Percentiles rank a stretch among this genome's conserved stretches.
Evolutionary conservation across 2,113 vertebrate genomes (phyloP).

Genomic region (Psittacula cyanocephala): DNA sequence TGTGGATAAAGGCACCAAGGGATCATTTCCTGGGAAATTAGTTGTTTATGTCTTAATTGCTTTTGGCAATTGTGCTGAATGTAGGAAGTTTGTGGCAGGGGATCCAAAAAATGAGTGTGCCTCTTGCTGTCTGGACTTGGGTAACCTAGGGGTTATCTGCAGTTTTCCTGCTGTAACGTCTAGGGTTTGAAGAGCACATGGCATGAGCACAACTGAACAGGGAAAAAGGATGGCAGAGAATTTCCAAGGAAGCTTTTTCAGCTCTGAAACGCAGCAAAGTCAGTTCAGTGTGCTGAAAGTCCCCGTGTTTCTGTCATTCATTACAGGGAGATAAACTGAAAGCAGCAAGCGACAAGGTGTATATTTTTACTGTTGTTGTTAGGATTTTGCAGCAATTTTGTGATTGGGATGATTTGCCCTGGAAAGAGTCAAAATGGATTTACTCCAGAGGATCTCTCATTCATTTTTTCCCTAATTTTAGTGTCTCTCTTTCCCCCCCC

Average conservation of each 20-base stretch:
- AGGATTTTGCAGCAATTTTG: neutral
- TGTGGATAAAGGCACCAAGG: neutral
- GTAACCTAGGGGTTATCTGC: neutral
- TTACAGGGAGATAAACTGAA: neutral
- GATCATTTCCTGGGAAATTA: neutral
- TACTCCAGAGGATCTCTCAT: neutral
- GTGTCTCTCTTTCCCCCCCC: rapidly evolving
- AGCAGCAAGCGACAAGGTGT: neutral
- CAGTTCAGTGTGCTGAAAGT: neutral
- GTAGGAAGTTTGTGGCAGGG: neutral
- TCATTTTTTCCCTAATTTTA: neutral
- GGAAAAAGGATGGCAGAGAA: neutral
- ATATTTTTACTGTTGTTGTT: neutral
- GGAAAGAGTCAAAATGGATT: neutral
- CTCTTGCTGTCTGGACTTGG: neutral
- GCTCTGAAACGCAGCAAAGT: neutral
- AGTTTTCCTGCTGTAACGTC: neutral
- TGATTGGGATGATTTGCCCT: neutral
- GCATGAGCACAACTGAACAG: neutral
- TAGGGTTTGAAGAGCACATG: neutral
- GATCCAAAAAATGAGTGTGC: neutral
- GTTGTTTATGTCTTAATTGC: neutral
- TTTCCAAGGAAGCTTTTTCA: neutral
- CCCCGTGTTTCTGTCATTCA: neutral
- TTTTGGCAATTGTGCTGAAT: neutral